Base-by-base conservation (phyloP, 2,888 invertebrate genomes). In the Caradrina kadenii region DNA sequence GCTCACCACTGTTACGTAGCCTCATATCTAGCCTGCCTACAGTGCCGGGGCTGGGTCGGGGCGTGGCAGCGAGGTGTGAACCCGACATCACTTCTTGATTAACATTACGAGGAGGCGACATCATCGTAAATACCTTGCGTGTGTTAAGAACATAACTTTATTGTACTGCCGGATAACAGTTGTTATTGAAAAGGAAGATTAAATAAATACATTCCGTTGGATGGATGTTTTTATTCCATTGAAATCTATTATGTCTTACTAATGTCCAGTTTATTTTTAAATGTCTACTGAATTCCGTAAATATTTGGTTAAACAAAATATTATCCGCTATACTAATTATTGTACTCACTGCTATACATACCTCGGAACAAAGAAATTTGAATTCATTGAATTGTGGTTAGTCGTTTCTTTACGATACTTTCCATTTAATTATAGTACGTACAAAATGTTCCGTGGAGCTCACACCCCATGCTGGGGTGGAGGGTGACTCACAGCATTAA, bases 401-500 rank as follows among this genome's bases (percentile, higher is more conserved):
- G 21, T n/a, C 11, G 17, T 48, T 39, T 13, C 8, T 45, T 26
- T 17, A 45, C 4, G 5, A 59, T 2, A 35, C 39, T 54, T 70
- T 55, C n/a, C 55, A 19, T 4, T n/a, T 7, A 63, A 50, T 42
- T 55, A 31, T 11, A 17, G 17, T 45, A 22, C 31, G 17, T 71
- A 55, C 42, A 55, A 35, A 52, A 11, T 19, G 42, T 45, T 72
- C 42, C 26, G 13, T 42, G 52, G 48, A 39, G 42, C n/a, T 0
- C 48, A 17, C 19, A 15, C 17, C 10, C 17, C 11, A 10, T 35
- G 13, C 19, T 22, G 26, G 63, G 50, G 60, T 77, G 69, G 63
- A 50, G 60, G 73, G 69, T 50, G 66, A 61, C 63, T 54, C 31
- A 52, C 48, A 54, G 48, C 52, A 53, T 54, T 79, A 35, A 71